A percentile compares a stretch with the other conserved stretches of the same genome.
These are phyloP conservation scores for Plumapathes pennacea DNA, from an alignment of 92 coral and sea anemone genomes.

Conservation along the genomic window DNA sequence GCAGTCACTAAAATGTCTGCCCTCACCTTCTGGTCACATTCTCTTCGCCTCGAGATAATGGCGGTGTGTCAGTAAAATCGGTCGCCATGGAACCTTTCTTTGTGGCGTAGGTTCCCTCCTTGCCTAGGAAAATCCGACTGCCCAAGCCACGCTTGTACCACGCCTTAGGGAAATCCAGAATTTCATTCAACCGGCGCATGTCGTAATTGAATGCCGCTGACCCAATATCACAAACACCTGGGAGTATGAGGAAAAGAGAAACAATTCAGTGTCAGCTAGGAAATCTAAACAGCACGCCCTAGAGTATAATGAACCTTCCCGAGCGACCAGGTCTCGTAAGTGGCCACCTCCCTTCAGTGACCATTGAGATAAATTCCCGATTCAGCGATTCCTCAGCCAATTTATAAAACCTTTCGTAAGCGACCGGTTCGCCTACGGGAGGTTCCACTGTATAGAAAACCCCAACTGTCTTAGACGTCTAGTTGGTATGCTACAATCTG, in stretches of 20 bases:
- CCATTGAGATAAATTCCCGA: too few species aligned
- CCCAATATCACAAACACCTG: constrained; percentile 97
- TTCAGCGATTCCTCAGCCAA: too few species aligned
- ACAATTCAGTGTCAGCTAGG: background rate
- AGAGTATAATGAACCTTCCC: too few species aligned
- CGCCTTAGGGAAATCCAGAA: constrained; percentile 94
- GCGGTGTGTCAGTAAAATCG: constrained; percentile 58
- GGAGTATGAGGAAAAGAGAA: background rate
- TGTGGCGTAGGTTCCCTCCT: constrained; percentile 95
- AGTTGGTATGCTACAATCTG: too few species aligned
- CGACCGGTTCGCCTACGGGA: too few species aligned
- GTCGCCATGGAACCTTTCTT: constrained; percentile 63
- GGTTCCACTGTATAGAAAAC: too few species aligned
- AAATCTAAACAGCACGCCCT: too few species aligned
- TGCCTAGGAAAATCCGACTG: constrained; percentile 88
- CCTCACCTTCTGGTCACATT: constrained; percentile 46
- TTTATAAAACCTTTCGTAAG: too few species aligned
- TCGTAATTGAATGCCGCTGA: constrained; percentile 96
- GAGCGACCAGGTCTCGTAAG: too few species aligned
- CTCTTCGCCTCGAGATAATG: constrained; percentile 2
- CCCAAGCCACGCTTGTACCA: constrained; percentile 95
- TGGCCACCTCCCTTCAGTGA: too few species aligned
- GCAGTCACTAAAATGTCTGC: constrained; percentile 33
- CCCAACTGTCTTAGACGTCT: too few species aligned
- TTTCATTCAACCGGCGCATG: constrained; percentile 97